phyloP scores from a whole-genome alignment of 2,888 invertebrate genomes.

The Siphonodentalium dalli region DNA sequence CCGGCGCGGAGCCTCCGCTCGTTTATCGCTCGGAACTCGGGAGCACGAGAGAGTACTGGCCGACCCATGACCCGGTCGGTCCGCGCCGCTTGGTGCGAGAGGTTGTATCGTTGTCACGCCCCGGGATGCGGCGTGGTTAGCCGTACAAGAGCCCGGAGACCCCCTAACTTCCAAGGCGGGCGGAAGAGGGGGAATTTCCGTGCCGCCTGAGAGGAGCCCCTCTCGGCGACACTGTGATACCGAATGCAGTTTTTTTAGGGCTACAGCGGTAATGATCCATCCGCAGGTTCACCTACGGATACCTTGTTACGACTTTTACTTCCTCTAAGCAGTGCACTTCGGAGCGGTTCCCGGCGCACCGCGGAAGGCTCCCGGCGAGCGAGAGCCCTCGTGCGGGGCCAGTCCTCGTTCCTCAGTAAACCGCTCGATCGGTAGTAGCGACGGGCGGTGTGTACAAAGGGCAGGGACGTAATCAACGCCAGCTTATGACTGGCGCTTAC shows the following conservation, averaged over 20 bases:
- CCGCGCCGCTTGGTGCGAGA: background rate
- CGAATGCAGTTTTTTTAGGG: background rate
- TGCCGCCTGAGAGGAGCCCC: background rate
- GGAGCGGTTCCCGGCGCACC: constrained; percentile 70
- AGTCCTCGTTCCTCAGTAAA: constrained; percentile 71
- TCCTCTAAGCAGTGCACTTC: constrained; percentile 72
- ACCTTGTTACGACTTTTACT: constrained; percentile 75
- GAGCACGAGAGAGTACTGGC: too few relatives aligned
- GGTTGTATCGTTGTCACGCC: background rate
- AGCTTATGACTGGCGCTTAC: constrained; percentile 75
- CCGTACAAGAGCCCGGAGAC: background rate
- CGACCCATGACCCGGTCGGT: too few relatives aligned
- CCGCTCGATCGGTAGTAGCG: constrained; percentile 76
- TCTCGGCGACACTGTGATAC: background rate
- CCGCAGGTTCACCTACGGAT: constrained; percentile 74
- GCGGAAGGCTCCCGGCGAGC: constrained; percentile 9
- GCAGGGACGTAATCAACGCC: constrained; percentile 76
- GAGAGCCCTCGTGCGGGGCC: constrained; percentile 29
- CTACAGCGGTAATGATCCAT: constrained; percentile 67
- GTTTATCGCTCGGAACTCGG: too few relatives aligned
- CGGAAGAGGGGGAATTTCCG: background rate
- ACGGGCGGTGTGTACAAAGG: constrained; percentile 77
- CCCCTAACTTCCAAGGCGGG: background rate
- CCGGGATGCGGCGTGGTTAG: background rate
- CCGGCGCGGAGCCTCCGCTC: too few relatives aligned